Conservation (phyloP, 2,888 invertebrate genomes). For the Cheiracanthium punctorium region DNA sequence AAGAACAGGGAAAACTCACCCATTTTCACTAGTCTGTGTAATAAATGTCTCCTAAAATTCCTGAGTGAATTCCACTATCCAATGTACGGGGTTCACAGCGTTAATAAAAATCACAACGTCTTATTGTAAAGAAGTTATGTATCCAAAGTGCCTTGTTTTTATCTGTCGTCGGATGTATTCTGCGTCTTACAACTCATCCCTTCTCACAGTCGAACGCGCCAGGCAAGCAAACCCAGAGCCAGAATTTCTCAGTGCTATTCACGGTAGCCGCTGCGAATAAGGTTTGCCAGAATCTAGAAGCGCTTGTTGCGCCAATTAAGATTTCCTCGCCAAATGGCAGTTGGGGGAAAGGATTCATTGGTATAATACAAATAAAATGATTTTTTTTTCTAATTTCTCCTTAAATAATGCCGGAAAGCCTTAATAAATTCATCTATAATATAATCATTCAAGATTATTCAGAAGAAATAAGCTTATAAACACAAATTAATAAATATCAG, state of each 20-base stretch:
- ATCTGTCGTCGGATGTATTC: background rate
- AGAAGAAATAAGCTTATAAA: too few relatives aligned
- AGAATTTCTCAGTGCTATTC: background rate
- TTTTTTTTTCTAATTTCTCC: too few relatives aligned
- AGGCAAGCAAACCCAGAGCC: background rate
- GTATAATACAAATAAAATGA: too few relatives aligned
- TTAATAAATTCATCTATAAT: too few relatives aligned
- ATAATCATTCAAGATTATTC: too few relatives aligned
- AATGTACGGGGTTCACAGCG: conserved; percentile 12
- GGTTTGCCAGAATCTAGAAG: background rate
- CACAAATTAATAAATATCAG: too few relatives aligned
- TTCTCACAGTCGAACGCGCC: background rate
- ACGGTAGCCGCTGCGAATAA: background rate
- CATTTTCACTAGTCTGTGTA: background rate
- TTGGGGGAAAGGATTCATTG: too few relatives aligned
- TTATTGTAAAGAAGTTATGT: background rate
- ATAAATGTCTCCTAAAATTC: background rate
- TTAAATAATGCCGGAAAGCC: too few relatives aligned
- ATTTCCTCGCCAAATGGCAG: background rate
- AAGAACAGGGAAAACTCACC: background rate
- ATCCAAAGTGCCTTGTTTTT: conserved; percentile 7
- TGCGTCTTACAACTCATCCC: background rate
- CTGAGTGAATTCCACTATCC: conserved; percentile 8
- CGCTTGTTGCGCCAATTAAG: background rate
- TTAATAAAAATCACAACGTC: conserved; percentile 12